A percentile compares a stretch with the other conserved stretches of the same genome.
These are phyloP conservation scores for Zaprionus ghesquierei DNA, from an alignment of 1,140 invertebrate species.

Conservation along the genomic window DNA sequence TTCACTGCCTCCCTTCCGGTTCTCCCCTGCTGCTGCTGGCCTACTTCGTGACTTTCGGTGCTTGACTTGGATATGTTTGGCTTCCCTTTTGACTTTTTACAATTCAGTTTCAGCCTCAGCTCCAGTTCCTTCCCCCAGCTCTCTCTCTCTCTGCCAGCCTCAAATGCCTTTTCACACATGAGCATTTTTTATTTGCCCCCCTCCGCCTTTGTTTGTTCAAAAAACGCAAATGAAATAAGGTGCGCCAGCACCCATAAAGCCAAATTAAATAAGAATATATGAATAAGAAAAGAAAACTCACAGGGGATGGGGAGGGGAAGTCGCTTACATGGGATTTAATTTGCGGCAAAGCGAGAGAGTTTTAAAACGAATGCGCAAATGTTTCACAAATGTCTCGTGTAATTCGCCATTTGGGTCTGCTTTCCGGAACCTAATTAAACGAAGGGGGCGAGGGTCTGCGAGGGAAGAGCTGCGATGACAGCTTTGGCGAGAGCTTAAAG, in stretches of 20 bases:
- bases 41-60: slow-evolving; percentile 71
- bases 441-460: neutral
- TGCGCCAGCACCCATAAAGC: slow-evolving; percentile 72
- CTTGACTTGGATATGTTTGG: slow-evolving; percentile 59
- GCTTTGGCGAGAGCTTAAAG: slow-evolving; percentile 13
- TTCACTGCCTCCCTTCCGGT: neutral
- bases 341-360: slow-evolving; percentile 35
- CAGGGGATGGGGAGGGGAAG: neutral
- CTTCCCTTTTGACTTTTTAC: slow-evolving; percentile 44
- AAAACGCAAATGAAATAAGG: slow-evolving; percentile 58
- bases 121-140: neutral
- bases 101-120: slow-evolving; percentile 24
- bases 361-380: slow-evolving; percentile 44
- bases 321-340: slow-evolving; percentile 56
- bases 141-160: neutral
- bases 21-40: slow-evolving; percentile 3
- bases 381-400: slow-evolving; percentile 66
- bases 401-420: slow-evolving; percentile 51
- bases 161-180: slow-evolving; percentile 65
- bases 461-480: slow-evolving; percentile 2
- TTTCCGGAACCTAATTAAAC: slow-evolving; percentile 66
- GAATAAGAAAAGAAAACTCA: slow-evolving; percentile 5
- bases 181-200: slow-evolving; percentile 41
- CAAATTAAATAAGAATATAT: slow-evolving; percentile 70
- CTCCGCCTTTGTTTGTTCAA: slow-evolving; percentile 50